Percentiles rank a stretch among this genome's conserved stretches.
Conservation (phyloP, 2,113 vertebrate species). For the Pluvianellus socialis region DNA sequence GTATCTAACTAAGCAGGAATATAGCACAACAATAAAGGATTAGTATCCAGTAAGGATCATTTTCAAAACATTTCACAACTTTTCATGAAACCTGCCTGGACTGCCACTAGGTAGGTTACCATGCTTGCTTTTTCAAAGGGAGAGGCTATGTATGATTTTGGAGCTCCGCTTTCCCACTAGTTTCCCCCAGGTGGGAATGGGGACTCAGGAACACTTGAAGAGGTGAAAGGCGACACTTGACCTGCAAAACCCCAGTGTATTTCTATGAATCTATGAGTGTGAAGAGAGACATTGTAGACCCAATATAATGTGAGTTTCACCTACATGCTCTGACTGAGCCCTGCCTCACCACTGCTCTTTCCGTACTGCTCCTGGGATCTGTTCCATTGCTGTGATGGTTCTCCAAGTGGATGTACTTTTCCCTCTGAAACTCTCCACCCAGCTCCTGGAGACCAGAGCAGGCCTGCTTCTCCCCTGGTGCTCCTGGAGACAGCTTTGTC, state of each 20-base stretch:
- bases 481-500: background rate
- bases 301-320: background rate
- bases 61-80: background rate
- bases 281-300: background rate
- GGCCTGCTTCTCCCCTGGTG: background rate
- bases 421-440: background rate
- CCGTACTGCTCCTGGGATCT: background rate
- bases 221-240: background rate
- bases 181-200: background rate
- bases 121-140: background rate
- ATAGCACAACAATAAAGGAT: background rate
- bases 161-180: background rate
- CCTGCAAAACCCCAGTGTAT: background rate
- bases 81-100: background rate
- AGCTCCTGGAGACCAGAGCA: background rate
- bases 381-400: background rate
- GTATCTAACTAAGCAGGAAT: background rate
- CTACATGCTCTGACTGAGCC: background rate
- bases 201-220: background rate
- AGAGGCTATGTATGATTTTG: background rate
- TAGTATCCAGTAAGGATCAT: background rate
- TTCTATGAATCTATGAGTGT: background rate
- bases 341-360: background rate
- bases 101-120: background rate
- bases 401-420: background rate